Base-by-base conservation (phyloP, 2,797 vertebrate species). In the Craterocephalus amniculus region DNA sequence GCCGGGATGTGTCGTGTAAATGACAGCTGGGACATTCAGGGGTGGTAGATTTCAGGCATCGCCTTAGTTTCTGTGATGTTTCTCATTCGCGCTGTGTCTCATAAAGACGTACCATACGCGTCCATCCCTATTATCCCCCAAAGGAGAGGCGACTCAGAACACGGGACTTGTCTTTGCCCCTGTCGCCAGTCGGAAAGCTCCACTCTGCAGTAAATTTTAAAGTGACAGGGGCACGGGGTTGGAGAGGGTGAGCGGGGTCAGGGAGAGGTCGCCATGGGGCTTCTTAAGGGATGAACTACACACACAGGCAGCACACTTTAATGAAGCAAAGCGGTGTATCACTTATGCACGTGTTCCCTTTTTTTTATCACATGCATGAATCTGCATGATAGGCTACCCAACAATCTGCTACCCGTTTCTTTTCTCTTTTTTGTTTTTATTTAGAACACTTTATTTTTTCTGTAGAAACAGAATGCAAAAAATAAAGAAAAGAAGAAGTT, bases 211-310 rank as follows among this genome's bases (percentile, higher is more conserved):
- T 94, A 92, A 88, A 93, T 93, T 92, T 95, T 94, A 95, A 95
- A 96, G 95, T 94, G 95, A 96, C 96, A 95, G 96, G 93, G 94
- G 93, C 92, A 91, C 92, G 71, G 84, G 88, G 83, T 90, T 89
- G 88, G 93, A 91, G 91, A 93, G 92, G 94, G 84, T 89, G 90
- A 94, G 92, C 85, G 93, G 94, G 97, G 96, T 97, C 96, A 97
- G 89, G 67, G 88, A 94, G 93, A 94, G 96, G 96, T 96, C 96
- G 95, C 88, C 90, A 88, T 81, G 89, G 80, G 94, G 93, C 88
- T 89, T 91, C 90, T 90, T 83, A 85, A 82, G 88, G 93, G 93
- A 87, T 92, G 89, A 94, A 94, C 90, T 88, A 72, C 74, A 80
- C 91, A 34, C 62, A 63, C 64, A 38, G 67, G 80, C 91, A 87